Conservation (phyloP, 2,888 invertebrate species). For the Thymelicus sylvestris region DNA sequence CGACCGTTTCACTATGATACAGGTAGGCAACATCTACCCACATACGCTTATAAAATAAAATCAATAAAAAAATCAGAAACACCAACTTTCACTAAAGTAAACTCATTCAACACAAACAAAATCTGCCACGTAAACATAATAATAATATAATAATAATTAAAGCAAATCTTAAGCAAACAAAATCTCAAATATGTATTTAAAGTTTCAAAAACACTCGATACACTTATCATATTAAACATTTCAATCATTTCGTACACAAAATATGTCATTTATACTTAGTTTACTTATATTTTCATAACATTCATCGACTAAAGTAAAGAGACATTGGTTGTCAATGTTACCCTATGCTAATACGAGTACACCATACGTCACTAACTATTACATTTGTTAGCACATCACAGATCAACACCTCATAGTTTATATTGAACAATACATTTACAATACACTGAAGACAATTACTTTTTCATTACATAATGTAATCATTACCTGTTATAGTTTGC, state of each 20-base stretch:
- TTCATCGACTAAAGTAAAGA: conserved; percentile 43
- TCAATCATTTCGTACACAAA: conserved; percentile 72
- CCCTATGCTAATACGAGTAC: conserved; percentile 36
- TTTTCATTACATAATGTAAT: background rate
- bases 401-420: conserved; percentile 52
- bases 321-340: conserved; percentile 23
- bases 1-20: conserved; percentile 6
- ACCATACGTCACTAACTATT: conserved; percentile 35
- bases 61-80: conserved; percentile 56
- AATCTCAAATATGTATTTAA: conserved; percentile 57
- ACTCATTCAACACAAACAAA: conserved; percentile 65
- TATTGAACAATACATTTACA: conserved; percentile 25
- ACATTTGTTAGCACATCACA: conserved; percentile 77
- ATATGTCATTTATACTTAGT: conserved; percentile 76
- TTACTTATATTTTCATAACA: conserved; percentile 40
- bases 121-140: conserved; percentile 69
- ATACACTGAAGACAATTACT: background rate
- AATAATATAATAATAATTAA: conserved; percentile 64
- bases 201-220: conserved; percentile 57
- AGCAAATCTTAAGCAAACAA: conserved; percentile 73
- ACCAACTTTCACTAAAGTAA: conserved; percentile 63
- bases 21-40: conserved; percentile 37
- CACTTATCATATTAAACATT: conserved; percentile 47
- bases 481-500: conserved; percentile 10
- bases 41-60: conserved; percentile 54